A percentile compares a stretch with the other conserved stretches of the same genome.
Conservation (phyloP, 2,797 vertebrate species). For the Cynopterus sphinx region DNA sequence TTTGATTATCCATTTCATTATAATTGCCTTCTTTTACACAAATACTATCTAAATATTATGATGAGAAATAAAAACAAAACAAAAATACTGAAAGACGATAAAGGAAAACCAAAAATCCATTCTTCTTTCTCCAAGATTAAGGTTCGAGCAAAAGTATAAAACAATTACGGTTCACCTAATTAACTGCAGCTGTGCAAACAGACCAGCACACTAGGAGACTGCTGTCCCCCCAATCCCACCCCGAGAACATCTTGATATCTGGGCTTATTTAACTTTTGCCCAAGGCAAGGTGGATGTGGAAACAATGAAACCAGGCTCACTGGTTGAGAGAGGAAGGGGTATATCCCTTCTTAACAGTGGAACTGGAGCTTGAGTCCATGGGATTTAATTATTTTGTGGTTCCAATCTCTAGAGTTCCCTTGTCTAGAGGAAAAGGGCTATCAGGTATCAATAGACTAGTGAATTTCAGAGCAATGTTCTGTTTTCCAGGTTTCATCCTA, state of each 20-base stretch:
- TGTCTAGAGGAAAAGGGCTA: neutral
- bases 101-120: constrained; percentile 62
- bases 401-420: neutral
- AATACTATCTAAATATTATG: constrained; percentile 83
- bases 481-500: neutral
- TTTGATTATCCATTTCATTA: constrained; percentile 76
- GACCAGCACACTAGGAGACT: constrained; percentile 61
- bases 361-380: neutral
- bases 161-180: constrained; percentile 79
- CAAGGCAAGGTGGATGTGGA: constrained; percentile 73
- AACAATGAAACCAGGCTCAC: constrained; percentile 49
- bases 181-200: constrained; percentile 86
- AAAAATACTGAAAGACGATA: constrained; percentile 77
- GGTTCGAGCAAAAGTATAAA: constrained; percentile 78
- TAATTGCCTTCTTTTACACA: constrained; percentile 77
- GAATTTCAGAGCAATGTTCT: neutral
- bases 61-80: constrained; percentile 84
- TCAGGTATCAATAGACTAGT: neutral
- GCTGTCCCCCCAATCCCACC: constrained; percentile 31
- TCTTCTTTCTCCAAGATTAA: constrained; percentile 77
- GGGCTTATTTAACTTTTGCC: constrained; percentile 73
- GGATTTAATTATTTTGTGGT: neutral
- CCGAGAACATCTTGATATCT: constrained; percentile 76
- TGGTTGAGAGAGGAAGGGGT: neutral
- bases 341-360: neutral